Evolutionary conservation across 1,140 invertebrate species (phyloP), one percentile per base, ranked within the genome.

Genomic region (Lordiphosa stackelbergi): DNA sequence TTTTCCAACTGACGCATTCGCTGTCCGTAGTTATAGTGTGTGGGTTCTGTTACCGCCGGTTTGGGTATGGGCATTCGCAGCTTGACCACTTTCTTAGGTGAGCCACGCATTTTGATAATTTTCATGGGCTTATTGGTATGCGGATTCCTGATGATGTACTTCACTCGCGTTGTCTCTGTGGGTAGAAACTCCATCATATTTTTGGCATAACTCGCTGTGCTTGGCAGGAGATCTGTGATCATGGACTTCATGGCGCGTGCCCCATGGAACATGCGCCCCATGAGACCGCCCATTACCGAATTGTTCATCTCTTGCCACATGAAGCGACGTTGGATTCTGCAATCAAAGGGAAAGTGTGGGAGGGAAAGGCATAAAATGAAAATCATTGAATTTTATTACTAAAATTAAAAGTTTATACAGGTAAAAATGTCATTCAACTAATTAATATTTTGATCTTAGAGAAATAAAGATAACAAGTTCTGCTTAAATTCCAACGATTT

Each of bases 261-360:
- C 0, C 79, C 63, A 0, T 60, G 52, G 3, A 73, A 85, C 65
- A 85, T 86, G 1, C 85, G 56, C 3, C 69, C 73, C 40, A 86
- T 54, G 2, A 86, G 54, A 0, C 70, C 71, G 16, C 77, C 75
- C 66, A 86, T 78, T 5, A 86, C 55, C 0, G 77, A 60, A 37
- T 84, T 78, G 42, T 85, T 84, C 79, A 86, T 86, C 60, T 86
- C 63, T 37, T 86, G 70, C 85, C 85, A 86, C 85, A 86, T 86
- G 38, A 86, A 86, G 31, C 85, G 85, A 0, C 85, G 79, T 11
- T 86, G 79, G 12, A 85, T 71, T 66, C 85, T 86, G 46, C 4
- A 16, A 53, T 19, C 3, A 12, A 38, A 36, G 8, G 10, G 1
- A n/a, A 51, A 42, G 9, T 19, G 10, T 22, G 11, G 4, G 41